Conservation (phyloP, 2,888 invertebrate species). For the Autographa pulchrina region DNA sequence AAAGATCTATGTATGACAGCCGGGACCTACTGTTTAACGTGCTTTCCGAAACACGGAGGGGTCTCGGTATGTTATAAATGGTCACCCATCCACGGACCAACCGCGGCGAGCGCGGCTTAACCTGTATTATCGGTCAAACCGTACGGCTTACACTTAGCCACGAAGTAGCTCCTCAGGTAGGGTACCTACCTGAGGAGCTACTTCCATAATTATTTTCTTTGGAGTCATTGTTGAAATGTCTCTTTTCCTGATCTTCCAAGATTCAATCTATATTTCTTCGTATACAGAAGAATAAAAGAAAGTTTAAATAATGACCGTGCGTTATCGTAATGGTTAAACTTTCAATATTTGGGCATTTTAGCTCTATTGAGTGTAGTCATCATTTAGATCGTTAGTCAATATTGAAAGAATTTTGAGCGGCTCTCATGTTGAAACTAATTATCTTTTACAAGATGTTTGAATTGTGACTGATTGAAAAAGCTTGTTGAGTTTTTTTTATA, state of each 20-base stretch:
- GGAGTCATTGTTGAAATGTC: not conserved
- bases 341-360: conserved; percentile 7
- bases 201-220: too few relatives aligned
- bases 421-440: not conserved
- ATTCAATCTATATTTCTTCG: not conserved
- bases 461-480: not conserved
- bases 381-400: conserved; percentile 1
- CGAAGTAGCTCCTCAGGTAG: too few relatives aligned
- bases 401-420: not conserved
- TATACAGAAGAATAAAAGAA: conserved; percentile 15
- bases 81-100: too few relatives aligned
- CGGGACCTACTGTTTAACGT: too few relatives aligned
- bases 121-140: too few relatives aligned
- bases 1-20: too few relatives aligned
- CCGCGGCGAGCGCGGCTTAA: too few relatives aligned
- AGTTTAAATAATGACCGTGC: conserved; percentile 12
- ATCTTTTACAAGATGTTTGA: not conserved
- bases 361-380: conserved; percentile 1
- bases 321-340: conserved; percentile 5
- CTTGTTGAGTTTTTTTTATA: not conserved
- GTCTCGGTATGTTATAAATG: too few relatives aligned
- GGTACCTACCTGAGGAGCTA: too few relatives aligned
- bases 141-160: too few relatives aligned
- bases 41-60: too few relatives aligned
- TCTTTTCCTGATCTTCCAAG: not conserved